Evolutionary conservation across 2,888 invertebrate genomes (phyloP).

Genomic region (Syrphus vitripennis): DNA sequence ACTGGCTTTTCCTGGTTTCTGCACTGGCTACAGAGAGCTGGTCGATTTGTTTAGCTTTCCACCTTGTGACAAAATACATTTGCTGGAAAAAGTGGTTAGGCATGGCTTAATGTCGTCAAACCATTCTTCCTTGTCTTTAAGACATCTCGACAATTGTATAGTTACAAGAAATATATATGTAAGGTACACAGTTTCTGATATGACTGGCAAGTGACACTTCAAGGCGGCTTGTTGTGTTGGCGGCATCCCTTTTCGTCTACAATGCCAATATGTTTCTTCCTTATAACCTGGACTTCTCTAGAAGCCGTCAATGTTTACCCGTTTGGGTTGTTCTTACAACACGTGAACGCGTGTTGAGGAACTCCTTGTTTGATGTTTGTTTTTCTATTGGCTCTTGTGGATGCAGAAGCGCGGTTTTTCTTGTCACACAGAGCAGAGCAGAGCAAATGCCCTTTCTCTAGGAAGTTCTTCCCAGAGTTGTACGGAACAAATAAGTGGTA

Average conservation of each 20-base stretch:
- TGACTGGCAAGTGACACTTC: constrained; percentile 37
- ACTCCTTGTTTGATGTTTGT: constrained; percentile 51
- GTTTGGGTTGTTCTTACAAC: constrained; percentile 33
- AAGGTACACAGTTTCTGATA: constrained; percentile 14
- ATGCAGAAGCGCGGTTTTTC: constrained; percentile 19
- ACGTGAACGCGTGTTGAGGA: constrained; percentile 27
- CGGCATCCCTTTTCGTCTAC: constrained; percentile 18
- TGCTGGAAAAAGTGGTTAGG: constrained; percentile 49
- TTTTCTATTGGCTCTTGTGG: constrained; percentile 27
- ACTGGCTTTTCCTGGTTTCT: constrained; percentile 52
- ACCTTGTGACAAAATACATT: constrained; percentile 63
- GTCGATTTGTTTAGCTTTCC: constrained; percentile 63
- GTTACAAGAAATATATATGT: constrained; percentile 18
- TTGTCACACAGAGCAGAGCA: neutral
- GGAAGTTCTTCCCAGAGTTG: constrained; percentile 39
- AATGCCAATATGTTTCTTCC: neutral
- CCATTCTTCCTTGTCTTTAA: neutral
- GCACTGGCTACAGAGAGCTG: neutral
- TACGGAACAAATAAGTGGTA: constrained; percentile 63
- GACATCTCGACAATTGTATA: constrained; percentile 39
- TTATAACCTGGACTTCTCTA: constrained; percentile 32
- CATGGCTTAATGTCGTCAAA: neutral
- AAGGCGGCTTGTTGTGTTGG: neutral
- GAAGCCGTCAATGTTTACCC: constrained; percentile 37
- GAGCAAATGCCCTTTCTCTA: constrained; percentile 21